Evolutionary conservation across 1,140 invertebrate genomes (phyloP), one percentile per base, ranked within the genome.

Genomic region (Maconellicoccus hirsutus): DNA sequence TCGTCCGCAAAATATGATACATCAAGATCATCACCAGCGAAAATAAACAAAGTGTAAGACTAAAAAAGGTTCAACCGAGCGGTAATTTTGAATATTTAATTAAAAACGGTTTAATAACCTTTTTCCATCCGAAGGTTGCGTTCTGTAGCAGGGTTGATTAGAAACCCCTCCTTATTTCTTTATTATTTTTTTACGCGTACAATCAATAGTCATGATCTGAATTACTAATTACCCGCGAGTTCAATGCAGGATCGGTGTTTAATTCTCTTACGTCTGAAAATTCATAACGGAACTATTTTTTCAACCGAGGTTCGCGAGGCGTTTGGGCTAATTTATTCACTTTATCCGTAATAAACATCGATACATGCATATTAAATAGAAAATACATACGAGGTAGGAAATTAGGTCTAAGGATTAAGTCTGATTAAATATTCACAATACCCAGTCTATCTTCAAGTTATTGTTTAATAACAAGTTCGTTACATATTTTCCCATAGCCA

Each of bases 91-190:
- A 52, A 52, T 52, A 52, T 52, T 52, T 52, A 52, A 52, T 52
- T 52, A 52, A 52, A 52, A 52, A 52, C 42, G 42, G 42, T 52
- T 52, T 52, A 52, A 52, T 52, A 52, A 52, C 42, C 42, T 52
- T 52, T 19, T 14, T 14, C n/a, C 10, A 14, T 6, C 42, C 12
- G n/a, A 52, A 52, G 42, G 42, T 52, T 52, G 6, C 4, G 29
- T 3, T 33, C 3, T 33, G 6, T 52, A 16, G 42, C 42, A 52
- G 42, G 42, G 42, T 52, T 52, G 42, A 52, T 52, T 52, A 52
- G 42, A 52, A 52, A 52, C 6, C 42, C 42, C 42, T 14, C 42
- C 3, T 33, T 12, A 12, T 33, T 33, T 12, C 3, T 14, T 14
- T 52, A 52, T 52, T 52, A 52, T 52, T 52, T 52, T 52, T 52